Evolutionary conservation across 1,140 invertebrate genomes (phyloP), one percentile per base, ranked within the genome.

Genomic region (Drosophila suzukii): DNA sequence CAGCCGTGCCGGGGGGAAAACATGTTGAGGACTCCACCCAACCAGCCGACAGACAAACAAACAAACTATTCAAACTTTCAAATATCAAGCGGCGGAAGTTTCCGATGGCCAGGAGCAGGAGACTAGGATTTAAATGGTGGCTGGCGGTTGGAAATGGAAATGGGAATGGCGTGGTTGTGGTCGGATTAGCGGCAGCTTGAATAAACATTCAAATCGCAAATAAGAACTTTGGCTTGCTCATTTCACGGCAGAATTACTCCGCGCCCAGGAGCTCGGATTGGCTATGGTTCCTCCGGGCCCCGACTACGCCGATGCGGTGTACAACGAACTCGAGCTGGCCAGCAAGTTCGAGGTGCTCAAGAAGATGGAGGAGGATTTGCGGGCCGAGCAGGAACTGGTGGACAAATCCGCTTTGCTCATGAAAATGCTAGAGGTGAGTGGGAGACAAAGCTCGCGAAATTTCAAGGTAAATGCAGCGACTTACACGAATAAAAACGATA

Each of bases 321-420:
- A 79, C 57, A 91, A 83, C 66, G 84, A 91, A 62, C 53, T 91
- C 3, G 82, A 91, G 63, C 17, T 78, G 57, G 85, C 91, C 71
- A 90, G 66, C 44, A 86, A 92, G 74, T 81, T 77, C 32, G 86
- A 90, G 51, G 75, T 92, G 58, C 75, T 92, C 24, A 86, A 86
- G 60, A 91, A 89, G 60, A 50, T 92, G 56, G 86, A 92, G 51
- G 76, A 91, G 30, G 91, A 92, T 58, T 89, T 92, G 56, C 83
- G 81, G 20, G 77, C 71, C 24, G 91, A 92, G 43, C 92, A 92
- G 76, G 91, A 92, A 61, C 75, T 92, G 56, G 91, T 91, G 66
- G 90, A 82, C 56, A 92, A 92, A 81, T 91, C 91, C 57, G 85
- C 90, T 65, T 71, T 92, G 36, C 75, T 92, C 43, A 91, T 92